Percentiles rank a stretch among this genome's conserved stretches.
phyloP scores from a whole-genome alignment of 2,888 invertebrate species.

The Ichneumon xanthorius region DNA sequence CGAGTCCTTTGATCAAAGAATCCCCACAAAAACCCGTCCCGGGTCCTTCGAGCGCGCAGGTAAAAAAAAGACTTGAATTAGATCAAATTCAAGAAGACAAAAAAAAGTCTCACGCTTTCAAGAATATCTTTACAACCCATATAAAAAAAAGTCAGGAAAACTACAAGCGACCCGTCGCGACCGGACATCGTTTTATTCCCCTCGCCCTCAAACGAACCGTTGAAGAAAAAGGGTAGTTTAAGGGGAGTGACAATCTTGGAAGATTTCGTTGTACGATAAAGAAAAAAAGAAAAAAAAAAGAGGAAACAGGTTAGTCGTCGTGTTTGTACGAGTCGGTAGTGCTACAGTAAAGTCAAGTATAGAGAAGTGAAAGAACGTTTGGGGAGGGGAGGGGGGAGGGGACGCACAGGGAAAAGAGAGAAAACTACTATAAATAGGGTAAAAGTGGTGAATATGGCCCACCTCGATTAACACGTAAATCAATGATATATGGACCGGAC shows the following conservation, averaged over 20 bases:
- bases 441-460: too few species aligned
- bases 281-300: slow-evolving; percentile 62
- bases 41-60: too few species aligned
- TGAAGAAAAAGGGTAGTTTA: slow-evolving; percentile 22
- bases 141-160: too few species aligned
- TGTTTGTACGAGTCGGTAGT: slow-evolving; percentile 26
- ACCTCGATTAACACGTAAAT: too few species aligned
- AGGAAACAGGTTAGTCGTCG: slow-evolving; percentile 40
- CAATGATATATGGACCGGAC: too few species aligned
- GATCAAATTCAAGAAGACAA: not conserved
- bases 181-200: not conserved
- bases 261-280: slow-evolving; percentile 76
- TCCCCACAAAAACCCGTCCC: not conserved
- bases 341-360: slow-evolving; percentile 61
- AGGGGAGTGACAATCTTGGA: slow-evolving; percentile 65
- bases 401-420: slow-evolving; percentile 65
- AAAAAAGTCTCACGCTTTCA: too few species aligned
- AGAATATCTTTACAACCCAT: too few species aligned
- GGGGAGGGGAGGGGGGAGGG: slow-evolving; percentile 28
- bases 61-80: not conserved
- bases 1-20: not conserved
- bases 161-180: not conserved
- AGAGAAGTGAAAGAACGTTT: slow-evolving; percentile 18
- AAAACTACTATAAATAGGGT: slow-evolving; percentile 49
- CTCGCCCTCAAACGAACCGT: slow-evolving; percentile 2